phyloP scores from a whole-genome alignment of 2,797 vertebrate genomes.

The Eidolon dupreanum region DNA sequence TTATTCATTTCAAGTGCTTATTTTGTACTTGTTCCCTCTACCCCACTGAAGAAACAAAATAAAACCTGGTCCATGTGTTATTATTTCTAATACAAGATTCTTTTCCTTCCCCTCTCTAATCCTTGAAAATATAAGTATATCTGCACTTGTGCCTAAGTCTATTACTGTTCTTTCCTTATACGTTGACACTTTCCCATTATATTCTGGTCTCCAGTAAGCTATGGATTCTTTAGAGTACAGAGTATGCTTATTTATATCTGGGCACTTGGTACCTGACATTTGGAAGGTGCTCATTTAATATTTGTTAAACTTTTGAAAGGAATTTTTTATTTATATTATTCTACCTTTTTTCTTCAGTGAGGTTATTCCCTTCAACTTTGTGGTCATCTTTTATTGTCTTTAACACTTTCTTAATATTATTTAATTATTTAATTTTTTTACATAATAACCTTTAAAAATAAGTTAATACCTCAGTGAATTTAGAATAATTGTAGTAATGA shows the following conservation, averaged over 20 bases:
- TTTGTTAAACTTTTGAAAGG: neutral
- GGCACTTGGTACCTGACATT: accelerated
- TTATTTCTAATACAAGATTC: neutral
- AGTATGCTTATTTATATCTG: neutral
- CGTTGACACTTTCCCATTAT: neutral
- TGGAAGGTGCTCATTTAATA: neutral
- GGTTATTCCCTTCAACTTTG: neutral
- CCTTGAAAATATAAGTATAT: neutral
- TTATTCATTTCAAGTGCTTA: neutral
- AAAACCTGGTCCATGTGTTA: neutral
- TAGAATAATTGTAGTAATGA: neutral
- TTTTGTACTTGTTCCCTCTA: neutral
- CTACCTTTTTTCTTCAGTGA: neutral
- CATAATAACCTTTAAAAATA: neutral
- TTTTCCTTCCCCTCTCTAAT: neutral
- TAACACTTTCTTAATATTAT: neutral
- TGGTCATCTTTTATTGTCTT: neutral
- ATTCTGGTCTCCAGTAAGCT: accelerated
- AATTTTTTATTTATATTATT: neutral
- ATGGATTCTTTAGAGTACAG: neutral
- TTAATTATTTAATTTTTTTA: neutral
- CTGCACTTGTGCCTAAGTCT: neutral
- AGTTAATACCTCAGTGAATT: neutral
- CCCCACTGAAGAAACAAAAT: neutral
- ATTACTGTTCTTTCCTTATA: neutral